Evolutionary conservation across 2,888 invertebrate species (phyloP).

Genomic region (Stenodera caucasica): DNA sequence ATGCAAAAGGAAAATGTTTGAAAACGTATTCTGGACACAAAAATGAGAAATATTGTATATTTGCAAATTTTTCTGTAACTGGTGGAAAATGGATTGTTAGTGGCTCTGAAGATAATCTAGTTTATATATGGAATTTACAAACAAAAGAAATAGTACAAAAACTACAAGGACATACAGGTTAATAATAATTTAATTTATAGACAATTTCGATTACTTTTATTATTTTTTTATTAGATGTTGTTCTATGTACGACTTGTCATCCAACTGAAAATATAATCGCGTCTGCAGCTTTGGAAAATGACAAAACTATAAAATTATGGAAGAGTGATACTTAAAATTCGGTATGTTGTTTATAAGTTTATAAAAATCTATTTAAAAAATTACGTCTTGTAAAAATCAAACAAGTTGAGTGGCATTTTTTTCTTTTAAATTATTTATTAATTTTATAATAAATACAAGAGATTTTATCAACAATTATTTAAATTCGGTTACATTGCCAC

Average conservation of each 20-base stretch:
- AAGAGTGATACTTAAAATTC: constrained; percentile 83
- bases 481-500: background rate
- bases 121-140: constrained; percentile 99
- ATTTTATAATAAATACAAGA: no score
- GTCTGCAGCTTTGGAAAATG: constrained; percentile 97
- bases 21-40: constrained; percentile 98
- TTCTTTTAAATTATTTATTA: no score
- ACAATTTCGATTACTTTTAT: constrained; percentile 23
- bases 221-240: constrained; percentile 66
- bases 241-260: constrained; percentile 97
- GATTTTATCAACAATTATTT: no score
- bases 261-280: constrained; percentile 99
- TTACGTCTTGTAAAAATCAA: background rate
- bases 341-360: background rate
- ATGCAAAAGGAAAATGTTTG: constrained; percentile 96
- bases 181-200: background rate
- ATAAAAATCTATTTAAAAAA: no score
- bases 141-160: constrained; percentile 99
- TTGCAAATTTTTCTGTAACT: constrained; percentile 99
- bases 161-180: constrained; percentile 91
- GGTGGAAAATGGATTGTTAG: constrained; percentile 99
- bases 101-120: constrained; percentile 98
- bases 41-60: constrained; percentile 99
- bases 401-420: background rate
- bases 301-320: constrained; percentile 99